phyloP scores from a whole-genome alignment of 2,113 vertebrate species.

The Tamias sibiricus region DNA sequence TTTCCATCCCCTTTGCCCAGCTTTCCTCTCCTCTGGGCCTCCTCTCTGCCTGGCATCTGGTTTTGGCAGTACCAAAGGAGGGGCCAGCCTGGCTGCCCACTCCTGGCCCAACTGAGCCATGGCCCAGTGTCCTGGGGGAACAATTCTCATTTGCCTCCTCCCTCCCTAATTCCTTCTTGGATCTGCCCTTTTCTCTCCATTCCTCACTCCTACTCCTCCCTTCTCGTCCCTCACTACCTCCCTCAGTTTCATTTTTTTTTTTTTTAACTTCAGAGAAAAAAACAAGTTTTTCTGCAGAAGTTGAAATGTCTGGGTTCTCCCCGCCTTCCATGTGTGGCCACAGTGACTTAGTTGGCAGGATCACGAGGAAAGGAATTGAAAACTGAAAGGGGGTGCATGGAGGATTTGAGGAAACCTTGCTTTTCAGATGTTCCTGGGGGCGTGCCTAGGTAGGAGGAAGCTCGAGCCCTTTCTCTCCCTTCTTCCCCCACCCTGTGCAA shows the following conservation, averaged over 20 bases:
- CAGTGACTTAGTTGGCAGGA: conserved; percentile 12
- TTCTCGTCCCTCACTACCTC: background rate
- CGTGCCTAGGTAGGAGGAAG: background rate
- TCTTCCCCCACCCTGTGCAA: background rate
- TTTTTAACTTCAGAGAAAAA: conserved; percentile 30
- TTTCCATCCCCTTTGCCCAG: conserved; percentile 78
- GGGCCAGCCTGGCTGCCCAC: conserved; percentile 58
- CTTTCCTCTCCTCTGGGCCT: conserved; percentile 69
- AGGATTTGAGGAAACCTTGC: background rate
- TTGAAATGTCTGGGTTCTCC: background rate
- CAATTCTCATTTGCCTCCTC: background rate
- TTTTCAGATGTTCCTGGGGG: background rate
- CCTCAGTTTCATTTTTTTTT: background rate
- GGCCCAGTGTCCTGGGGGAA: background rate
- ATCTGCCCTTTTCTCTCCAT: conserved; percentile 65
- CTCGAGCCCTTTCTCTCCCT: background rate
- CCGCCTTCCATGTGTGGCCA: background rate
- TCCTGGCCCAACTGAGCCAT: conserved; percentile 41
- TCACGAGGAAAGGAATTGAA: conserved; percentile 61
- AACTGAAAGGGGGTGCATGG: background rate
- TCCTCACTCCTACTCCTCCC: background rate
- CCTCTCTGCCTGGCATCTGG: conserved; percentile 67
- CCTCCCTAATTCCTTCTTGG: background rate
- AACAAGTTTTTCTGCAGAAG: conserved; percentile 51
- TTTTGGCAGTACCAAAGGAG: conserved; percentile 51